A percentile compares a stretch with the other conserved stretches of the same genome.
Evolutionary conservation across 1,140 invertebrate genomes (phyloP).

Genomic region (Drosophila sp.): DNA sequence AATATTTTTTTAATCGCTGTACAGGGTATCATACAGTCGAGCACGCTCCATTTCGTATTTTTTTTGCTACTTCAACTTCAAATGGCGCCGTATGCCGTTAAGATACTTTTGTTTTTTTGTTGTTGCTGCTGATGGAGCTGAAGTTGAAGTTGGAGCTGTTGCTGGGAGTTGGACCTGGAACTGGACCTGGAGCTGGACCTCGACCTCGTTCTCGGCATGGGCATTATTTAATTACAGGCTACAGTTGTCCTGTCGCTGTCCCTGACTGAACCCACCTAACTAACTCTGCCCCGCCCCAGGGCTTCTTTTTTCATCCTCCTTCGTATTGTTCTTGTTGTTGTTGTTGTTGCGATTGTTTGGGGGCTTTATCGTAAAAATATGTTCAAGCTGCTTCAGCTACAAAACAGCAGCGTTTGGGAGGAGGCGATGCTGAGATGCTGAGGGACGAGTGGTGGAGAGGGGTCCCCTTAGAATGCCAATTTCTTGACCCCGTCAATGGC

Average conservation of each 20-base stretch:
- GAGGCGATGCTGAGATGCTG: neutral
- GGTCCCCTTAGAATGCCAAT: slow-evolving; percentile 52
- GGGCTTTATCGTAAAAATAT: slow-evolving; percentile 65
- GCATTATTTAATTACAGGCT: slow-evolving; percentile 62
- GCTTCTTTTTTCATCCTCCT: slow-evolving; percentile 28
- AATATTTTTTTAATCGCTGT: no score
- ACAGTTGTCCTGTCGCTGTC: slow-evolving; percentile 46
- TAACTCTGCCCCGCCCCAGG: slow-evolving; percentile 28
- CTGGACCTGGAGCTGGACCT: slow-evolving; percentile 18
- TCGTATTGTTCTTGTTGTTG: slow-evolving; percentile 25
- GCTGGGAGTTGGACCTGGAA: slow-evolving; percentile 3
- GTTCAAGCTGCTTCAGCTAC: slow-evolving; percentile 44
- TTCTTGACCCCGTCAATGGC: slow-evolving; percentile 65
- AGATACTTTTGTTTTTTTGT: slow-evolving; percentile 64
- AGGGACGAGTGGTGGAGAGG: neutral
- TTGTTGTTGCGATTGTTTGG: neutral
- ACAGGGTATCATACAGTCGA: slow-evolving; percentile 2
- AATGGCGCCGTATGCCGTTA: slow-evolving; percentile 67
- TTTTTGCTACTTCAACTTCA: slow-evolving; percentile 63
- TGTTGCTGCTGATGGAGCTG: slow-evolving; percentile 23
- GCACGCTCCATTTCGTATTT: neutral
- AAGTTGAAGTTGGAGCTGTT: slow-evolving; percentile 6
- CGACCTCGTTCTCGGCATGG: slow-evolving; percentile 9
- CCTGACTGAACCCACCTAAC: slow-evolving; percentile 3
- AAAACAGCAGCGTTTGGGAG: neutral